phyloP scores from a whole-genome alignment of 1,140 invertebrate genomes.

The Megathymus violae region DNA sequence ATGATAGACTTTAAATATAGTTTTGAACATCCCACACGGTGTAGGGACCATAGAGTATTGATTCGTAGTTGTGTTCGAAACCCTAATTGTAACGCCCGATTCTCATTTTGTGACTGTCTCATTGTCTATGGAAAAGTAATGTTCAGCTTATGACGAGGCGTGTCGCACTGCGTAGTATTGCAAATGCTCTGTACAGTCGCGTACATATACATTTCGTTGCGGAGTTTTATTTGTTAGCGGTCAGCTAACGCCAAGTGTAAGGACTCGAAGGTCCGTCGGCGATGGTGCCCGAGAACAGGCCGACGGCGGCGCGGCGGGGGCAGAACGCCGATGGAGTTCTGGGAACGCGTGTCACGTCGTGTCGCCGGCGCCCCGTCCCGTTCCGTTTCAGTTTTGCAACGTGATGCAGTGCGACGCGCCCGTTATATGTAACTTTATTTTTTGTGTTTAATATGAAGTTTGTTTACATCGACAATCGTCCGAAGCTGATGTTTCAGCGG shows the following conservation, averaged over 20 bases:
- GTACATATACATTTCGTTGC: too few relatives aligned
- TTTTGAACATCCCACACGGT: conserved; percentile 31
- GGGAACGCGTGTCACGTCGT: too few relatives aligned
- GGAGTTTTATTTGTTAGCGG: too few relatives aligned
- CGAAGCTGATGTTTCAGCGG: background rate
- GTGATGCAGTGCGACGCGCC: conserved; percentile 7
- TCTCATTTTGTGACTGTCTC: conserved; percentile 7
- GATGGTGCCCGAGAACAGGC: too few relatives aligned
- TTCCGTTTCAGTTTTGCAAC: background rate
- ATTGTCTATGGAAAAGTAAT: background rate
- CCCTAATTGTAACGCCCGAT: conserved; percentile 8
- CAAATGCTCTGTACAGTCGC: too few relatives aligned
- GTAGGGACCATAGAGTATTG: conserved; percentile 48
- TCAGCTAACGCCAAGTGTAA: too few relatives aligned
- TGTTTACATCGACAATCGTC: background rate
- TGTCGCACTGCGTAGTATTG: background rate
- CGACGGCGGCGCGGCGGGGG: too few relatives aligned
- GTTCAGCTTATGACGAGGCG: background rate
- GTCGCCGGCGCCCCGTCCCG: too few relatives aligned
- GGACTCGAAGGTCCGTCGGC: too few relatives aligned
- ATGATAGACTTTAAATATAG: background rate
- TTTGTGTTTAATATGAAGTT: background rate
- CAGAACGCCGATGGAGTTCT: too few relatives aligned
- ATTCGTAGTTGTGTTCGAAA: conserved; percentile 41
- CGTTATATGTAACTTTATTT: background rate